These are phyloP conservation scores for Eupithecia subumbrata DNA, from an alignment of 2,888 invertebrate genomes.

Conservation along the genomic window DNA sequence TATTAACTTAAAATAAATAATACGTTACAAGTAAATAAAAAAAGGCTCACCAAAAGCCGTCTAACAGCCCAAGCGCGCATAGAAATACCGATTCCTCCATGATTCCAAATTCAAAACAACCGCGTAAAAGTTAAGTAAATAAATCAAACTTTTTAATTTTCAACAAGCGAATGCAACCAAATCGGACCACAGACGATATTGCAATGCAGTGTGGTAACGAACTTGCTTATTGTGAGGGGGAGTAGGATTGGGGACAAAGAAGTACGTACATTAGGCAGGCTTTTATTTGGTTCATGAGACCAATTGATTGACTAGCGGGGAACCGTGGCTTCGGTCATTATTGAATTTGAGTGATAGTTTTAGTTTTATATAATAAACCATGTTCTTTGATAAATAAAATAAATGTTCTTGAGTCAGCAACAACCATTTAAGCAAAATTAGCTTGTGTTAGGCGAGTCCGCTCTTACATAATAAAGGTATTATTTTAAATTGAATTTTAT, in stretches of 20 bases:
- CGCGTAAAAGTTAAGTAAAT: background rate
- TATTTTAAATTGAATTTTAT: no score
- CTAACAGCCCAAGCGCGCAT: conserved; percentile 50
- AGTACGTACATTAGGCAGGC: conserved; percentile 29
- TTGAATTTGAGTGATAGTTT: background rate
- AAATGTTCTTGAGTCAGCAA: no score
- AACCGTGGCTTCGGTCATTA: background rate
- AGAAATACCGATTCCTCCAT: conserved; percentile 54
- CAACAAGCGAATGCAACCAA: conserved; percentile 51
- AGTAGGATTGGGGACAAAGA: conserved; percentile 71
- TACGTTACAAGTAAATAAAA: background rate
- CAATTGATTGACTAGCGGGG: conserved; percentile 28
- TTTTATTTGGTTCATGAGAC: conserved; percentile 39
- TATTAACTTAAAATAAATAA: background rate
- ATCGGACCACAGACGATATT: conserved; percentile 61
- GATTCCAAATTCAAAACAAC: conserved; percentile 28
- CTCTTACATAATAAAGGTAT: no score
- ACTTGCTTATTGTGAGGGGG: conserved; percentile 50
- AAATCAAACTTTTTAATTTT: conserved; percentile 17
- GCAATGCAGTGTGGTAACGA: conserved; percentile 57
- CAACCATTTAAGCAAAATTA: no score
- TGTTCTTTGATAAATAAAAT: no score
- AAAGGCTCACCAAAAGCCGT: conserved; percentile 71
- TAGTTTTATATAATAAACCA: background rate
- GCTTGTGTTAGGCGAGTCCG: no score